Base-by-base conservation (phyloP, 2,797 vertebrate genomes). In the Loris lydekkerianus region DNA sequence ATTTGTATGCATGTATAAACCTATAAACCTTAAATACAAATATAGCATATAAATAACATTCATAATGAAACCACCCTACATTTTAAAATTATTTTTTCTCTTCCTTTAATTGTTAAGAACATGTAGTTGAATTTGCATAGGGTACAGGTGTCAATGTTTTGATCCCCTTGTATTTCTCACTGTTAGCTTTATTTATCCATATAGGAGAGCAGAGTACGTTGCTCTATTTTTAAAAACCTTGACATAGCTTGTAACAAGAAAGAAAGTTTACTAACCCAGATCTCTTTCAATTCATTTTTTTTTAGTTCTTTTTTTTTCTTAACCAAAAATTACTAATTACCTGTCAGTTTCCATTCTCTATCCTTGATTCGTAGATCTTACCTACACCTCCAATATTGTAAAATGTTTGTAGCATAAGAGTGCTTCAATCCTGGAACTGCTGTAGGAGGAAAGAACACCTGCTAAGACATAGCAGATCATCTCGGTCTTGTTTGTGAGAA, bases 261-360 rank as follows among this genome's bases (percentile, higher is more conserved):
- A 72, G 87, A 94, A 75, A 67, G 25, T 56, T 82, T 31, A n/a
- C 65, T 83, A 60, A 70, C 14, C 17, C 49, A n/a, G 63, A 85
- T 20, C 53, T 14, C 53, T 91, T 58, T 87, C 5, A 95, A 40
- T 13, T 86, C 21, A 60, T 34, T 53, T 65, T 40, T 3, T 65
- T 85, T 85, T 87, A 75, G n/a, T 67, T 93, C 43, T 14, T 31
- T 49, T 90, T 65, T 93, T 95, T 92, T 83, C 77, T 58, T 73
- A 76, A 43, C 67, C 58, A 61, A 58, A 89, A 91, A 56, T 65
- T 75, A n/a, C 27, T 78, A 18, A 49, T 93, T 75, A n/a, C n/a
- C 37, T 84, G 18, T 69, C 56, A 65, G 63, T 56, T 96, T 93
- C 80, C 46, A 63, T 76, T 83, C 46, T 92, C 7, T 77, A 63